Evolutionary conservation across 2,797 vertebrate species (phyloP), one percentile per base, ranked within the genome.

Genomic region (Gephyroberyx darwinii): DNA sequence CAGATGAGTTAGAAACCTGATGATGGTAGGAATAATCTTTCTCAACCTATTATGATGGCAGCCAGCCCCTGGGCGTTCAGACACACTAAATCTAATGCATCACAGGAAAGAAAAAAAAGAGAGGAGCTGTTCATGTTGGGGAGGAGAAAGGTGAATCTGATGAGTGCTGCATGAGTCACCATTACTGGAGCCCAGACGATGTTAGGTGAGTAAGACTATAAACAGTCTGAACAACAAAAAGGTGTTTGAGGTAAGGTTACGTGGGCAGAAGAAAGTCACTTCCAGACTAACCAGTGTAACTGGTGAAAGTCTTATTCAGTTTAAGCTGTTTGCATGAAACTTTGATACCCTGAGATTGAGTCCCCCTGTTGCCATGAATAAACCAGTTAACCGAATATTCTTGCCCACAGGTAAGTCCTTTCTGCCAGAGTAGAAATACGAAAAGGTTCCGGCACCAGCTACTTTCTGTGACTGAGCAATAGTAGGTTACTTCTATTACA

Each of bases 81-180:
- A 85, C 73, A 35, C 62, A 35, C 80, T 80, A 77, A 80, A 86
- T 85, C 67, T 65, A 74, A 91, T 92, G 79, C 91, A 87, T 90
- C 86, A 89, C 6, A 19, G 62, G 47, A 30, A 33, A 47, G 78
- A 73, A 69, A 76, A 65, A 73, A 56, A 16, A 77, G 65, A 77
- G 60, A 73, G 63, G 78, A 63, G 77, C 56, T 62, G 52, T 60
- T 70, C 5, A 62, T 63, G 52, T 82, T 82, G 43, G 84, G 75
- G 86, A 80, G 71, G 22, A 47, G 74, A 59, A 47, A 70, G 65
- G 61, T 63, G 65, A 71, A 84, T 26, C 2, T 16, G 55, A 80
- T 76, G 76, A 81, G 70, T 72, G 81, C 80, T 82, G 51, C 39
- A n/a, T 90, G 89, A 92, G 85, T 92, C 88, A 92, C 54, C 55